These are phyloP conservation scores for Stegodyphus mimosarum DNA, from an alignment of 1,140 invertebrate species.

Conservation along the genomic window DNA sequence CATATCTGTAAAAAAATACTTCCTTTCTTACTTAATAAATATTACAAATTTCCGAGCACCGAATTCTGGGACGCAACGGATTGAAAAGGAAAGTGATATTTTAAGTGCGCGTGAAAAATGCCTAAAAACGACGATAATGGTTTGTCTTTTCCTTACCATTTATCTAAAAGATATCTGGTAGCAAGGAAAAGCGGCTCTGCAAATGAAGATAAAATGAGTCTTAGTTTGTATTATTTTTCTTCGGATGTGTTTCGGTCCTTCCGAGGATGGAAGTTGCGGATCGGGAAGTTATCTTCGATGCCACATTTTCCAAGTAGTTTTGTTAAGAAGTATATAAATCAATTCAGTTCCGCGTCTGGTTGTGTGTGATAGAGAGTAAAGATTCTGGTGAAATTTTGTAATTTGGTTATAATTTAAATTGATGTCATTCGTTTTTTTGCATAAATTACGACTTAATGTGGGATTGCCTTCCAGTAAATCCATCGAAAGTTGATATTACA, in stretches of 20 bases:
- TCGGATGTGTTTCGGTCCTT: background rate
- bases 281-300: background rate
- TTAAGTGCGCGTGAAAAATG: constrained; percentile 12
- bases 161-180: background rate
- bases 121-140: constrained; percentile 19
- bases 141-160: constrained; percentile 24
- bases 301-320: background rate
- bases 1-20: background rate
- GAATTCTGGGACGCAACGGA: background rate
- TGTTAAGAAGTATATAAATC: constrained; percentile 1
- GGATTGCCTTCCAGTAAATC: no score
- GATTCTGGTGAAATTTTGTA: no score
- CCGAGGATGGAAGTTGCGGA: background rate
- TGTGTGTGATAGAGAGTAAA: no score
- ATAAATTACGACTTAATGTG: no score
- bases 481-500: no score
- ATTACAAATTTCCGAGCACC: constrained; percentile 12
- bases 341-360: background rate
- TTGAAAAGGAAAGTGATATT: constrained; percentile 19
- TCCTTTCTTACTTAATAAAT: constrained; percentile 8
- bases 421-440: no score
- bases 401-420: no score
- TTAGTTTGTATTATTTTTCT: background rate
- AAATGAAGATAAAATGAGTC: constrained; percentile 35
- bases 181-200: background rate